These are phyloP conservation scores for Fukomys damarensis DNA, from an alignment of 2,113 vertebrate genomes.

Conservation along the genomic window DNA sequence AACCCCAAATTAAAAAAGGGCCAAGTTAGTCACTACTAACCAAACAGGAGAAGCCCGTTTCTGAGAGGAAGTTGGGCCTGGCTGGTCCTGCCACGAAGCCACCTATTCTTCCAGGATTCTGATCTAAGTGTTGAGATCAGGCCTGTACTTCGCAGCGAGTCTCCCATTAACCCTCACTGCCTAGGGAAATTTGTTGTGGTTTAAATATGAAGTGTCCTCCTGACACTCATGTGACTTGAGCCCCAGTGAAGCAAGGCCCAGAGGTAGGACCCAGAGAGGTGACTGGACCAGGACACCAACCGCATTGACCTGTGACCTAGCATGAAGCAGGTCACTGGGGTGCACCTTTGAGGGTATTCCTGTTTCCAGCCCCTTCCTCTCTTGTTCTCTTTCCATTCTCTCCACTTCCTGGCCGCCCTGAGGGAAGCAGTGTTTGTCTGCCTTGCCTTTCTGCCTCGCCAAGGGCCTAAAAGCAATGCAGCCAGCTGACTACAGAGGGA, in stretches of 20 bases:
- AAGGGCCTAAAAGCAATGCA: neutral
- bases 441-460: neutral
- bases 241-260: neutral
- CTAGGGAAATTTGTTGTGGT: neutral
- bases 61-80: neutral
- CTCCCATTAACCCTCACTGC: neutral
- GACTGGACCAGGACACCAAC: neutral
- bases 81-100: neutral
- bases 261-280: neutral
- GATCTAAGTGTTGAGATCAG: neutral
- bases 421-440: neutral
- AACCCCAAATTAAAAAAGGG: neutral
- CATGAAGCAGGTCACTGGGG: no score
- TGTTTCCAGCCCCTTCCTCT: neutral
- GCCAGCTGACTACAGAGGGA: neutral
- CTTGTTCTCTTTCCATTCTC: neutral
- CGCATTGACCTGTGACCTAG: neutral
- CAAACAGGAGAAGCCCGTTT: neutral
- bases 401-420: neutral
- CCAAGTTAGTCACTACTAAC: neutral
- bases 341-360: neutral
- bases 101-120: constrained; percentile 39
- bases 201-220: neutral
- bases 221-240: neutral
- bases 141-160: neutral